Conservation (phyloP, 2,113 vertebrate species). For the Lagopus muta region DNA sequence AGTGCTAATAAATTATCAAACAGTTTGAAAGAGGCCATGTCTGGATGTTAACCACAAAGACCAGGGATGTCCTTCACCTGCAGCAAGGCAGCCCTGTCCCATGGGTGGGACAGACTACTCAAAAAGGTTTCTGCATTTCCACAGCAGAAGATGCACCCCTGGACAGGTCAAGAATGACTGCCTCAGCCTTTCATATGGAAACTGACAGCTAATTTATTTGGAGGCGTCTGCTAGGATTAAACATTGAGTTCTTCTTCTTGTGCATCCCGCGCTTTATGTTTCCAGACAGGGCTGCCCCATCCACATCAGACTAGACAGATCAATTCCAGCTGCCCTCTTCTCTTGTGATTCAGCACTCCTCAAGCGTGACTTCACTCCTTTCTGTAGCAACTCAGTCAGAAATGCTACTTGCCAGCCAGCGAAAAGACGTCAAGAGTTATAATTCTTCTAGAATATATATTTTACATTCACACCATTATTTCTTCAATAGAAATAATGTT, state of each 20-base stretch:
- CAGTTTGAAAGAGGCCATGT: neutral
- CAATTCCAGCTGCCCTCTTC: slow-evolving; percentile 1
- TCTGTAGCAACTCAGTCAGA: slow-evolving; percentile 1
- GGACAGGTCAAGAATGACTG: neutral
- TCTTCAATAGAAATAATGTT: neutral
- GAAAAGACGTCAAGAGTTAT: slow-evolving; percentile 18
- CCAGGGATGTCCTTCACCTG: neutral
- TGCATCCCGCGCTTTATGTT: neutral
- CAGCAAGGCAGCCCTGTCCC: neutral
- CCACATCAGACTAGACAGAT: neutral
- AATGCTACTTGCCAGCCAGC: neutral
- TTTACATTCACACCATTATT: slow-evolving; percentile 2
- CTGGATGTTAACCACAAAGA: neutral
- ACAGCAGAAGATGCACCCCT: neutral
- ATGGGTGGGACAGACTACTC: neutral
- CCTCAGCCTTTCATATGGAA: neutral
- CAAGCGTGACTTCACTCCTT: neutral
- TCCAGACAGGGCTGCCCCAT: neutral
- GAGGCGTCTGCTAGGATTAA: neutral
- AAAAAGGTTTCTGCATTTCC: neutral
- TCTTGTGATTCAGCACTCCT: neutral
- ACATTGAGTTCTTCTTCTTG: neutral
- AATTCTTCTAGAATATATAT: neutral
- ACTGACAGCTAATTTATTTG: neutral
- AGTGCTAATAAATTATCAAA: slow-evolving; percentile 35